Conservation (phyloP, 2,113 vertebrate species). For the Rhodinocichla rosea region DNA sequence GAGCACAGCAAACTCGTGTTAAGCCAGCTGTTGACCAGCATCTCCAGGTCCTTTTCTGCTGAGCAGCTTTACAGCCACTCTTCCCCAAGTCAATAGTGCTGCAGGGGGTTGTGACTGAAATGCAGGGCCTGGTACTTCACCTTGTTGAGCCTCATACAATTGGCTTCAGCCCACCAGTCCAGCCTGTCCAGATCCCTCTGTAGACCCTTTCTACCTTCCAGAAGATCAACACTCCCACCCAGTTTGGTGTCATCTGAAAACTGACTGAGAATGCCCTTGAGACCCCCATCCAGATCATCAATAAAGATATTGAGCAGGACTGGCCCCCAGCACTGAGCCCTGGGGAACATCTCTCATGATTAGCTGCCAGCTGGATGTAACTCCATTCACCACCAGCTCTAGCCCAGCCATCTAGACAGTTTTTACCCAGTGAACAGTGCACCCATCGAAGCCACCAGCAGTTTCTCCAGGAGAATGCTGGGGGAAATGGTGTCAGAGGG, state of each 20-base stretch:
- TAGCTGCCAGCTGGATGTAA: not conserved
- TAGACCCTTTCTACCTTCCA: not conserved
- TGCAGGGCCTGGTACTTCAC: not conserved
- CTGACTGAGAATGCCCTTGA: not conserved
- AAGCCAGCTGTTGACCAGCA: not conserved
- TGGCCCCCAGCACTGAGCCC: too few species aligned
- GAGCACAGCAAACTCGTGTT: not conserved
- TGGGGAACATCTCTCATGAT: not conserved
- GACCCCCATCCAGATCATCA: not conserved
- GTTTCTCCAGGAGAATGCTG: not conserved
- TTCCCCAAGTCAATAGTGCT: not conserved
- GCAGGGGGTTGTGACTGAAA: not conserved
- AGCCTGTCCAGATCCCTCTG: not conserved
- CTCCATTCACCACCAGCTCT: not conserved
- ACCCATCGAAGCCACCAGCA: not conserved
- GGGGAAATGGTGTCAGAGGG: not conserved
- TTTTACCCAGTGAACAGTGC: accelerated
- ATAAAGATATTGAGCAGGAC: not conserved
- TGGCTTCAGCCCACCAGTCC: not conserved
- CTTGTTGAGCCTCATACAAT: not conserved
- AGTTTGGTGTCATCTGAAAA: not conserved
- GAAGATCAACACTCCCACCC: not conserved
- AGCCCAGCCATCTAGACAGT: not conserved
- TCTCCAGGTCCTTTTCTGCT: not conserved
- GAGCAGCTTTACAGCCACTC: not conserved